These are phyloP conservation scores for Donacobius atricapilla DNA, from an alignment of 2,113 vertebrate species.

Conservation along the genomic window DNA sequence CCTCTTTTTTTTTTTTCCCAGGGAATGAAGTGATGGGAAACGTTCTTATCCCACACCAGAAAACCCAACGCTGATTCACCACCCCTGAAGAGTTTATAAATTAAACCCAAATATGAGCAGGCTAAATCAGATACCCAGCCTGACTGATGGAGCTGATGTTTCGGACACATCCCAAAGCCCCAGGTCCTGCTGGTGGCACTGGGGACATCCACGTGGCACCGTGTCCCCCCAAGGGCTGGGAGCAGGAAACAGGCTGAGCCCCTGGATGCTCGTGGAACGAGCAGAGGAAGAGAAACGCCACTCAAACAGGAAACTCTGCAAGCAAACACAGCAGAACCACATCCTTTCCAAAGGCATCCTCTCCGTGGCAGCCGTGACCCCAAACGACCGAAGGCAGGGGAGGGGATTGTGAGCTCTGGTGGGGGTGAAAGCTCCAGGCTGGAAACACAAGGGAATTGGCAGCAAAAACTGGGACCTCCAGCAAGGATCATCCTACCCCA, in stretches of 20 bases:
- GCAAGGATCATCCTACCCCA: accelerated
- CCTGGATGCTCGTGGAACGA: background rate
- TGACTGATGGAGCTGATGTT: background rate
- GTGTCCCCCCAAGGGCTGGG: accelerated
- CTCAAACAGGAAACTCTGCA: background rate
- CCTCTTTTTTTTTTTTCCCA: background rate
- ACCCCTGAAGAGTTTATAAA: background rate
- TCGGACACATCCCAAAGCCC: background rate
- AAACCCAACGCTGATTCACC: background rate
- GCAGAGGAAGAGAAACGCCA: background rate
- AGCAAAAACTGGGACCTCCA: background rate
- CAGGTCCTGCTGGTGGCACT: background rate
- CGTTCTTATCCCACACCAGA: background rate
- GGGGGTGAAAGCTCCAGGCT: background rate
- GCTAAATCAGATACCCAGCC: background rate
- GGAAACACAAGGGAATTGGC: background rate
- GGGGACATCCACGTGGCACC: background rate
- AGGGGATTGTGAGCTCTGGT: background rate
- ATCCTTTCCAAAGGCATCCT: background rate
- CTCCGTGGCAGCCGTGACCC: background rate
- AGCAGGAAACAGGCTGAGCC: background rate
- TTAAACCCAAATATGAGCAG: background rate
- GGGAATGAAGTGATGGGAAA: background rate
- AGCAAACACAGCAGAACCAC: constrained; percentile 17
- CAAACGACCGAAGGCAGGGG: background rate